A percentile compares a stretch with the other conserved stretches of the same genome.
Evolutionary conservation across 2,888 invertebrate genomes (phyloP).

Genomic region (Leptopilina myrica): DNA sequence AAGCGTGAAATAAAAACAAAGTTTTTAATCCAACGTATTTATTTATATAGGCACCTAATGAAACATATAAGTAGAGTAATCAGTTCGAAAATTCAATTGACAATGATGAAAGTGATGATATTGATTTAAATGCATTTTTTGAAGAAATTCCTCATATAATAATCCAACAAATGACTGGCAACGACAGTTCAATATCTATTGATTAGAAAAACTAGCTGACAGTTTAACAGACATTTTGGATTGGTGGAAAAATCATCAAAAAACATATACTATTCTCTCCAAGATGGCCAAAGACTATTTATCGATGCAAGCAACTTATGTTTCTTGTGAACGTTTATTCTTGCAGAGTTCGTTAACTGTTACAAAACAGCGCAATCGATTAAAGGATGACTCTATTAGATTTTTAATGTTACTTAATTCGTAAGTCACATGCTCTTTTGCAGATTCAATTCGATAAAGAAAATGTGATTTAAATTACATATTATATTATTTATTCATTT

Average conservation of each 20-base stretch:
- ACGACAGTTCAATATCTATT: conserved; percentile 3
- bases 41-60: no score
- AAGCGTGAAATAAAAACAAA: no score
- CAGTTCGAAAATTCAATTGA: background rate
- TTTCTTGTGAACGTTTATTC: background rate
- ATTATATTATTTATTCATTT: no score
- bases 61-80: no score
- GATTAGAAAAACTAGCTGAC: background rate
- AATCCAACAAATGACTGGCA: background rate
- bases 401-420: background rate
- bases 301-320: background rate
- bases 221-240: background rate
- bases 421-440: background rate
- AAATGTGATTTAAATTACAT: background rate
- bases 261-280: background rate
- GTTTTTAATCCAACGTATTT: no score
- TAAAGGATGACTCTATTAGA: background rate
- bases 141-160: background rate
- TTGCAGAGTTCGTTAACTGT: background rate
- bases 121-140: background rate
- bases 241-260: background rate
- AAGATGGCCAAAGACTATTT: conserved; percentile 3
- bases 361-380: conserved; percentile 8
- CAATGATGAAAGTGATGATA: background rate
- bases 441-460: background rate